Evolutionary conservation across 2,888 invertebrate species (phyloP).

Genomic region (Eustalomyia histrio): DNA sequence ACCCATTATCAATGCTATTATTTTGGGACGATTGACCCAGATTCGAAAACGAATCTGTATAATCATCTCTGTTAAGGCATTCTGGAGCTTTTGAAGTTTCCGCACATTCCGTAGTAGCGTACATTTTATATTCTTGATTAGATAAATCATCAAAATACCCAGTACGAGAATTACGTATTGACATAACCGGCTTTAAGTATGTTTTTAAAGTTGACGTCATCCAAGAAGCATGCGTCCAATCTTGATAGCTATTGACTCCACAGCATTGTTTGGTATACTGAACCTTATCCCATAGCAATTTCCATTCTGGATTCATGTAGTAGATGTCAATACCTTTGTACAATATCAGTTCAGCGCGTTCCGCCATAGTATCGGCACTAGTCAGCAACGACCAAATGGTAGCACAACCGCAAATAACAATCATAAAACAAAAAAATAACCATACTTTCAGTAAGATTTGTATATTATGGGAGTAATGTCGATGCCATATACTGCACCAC

Average conservation of each 20-base stretch:
- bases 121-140: neutral
- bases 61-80: neutral
- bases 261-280: conserved; percentile 76
- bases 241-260: conserved; percentile 75
- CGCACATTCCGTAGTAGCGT: conserved; percentile 10
- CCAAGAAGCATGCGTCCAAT: conserved; percentile 77
- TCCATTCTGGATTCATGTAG: conserved; percentile 76
- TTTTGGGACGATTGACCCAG: too few relatives aligned
- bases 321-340: conserved; percentile 76
- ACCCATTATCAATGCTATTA: neutral
- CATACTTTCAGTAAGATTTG: conserved; percentile 70
- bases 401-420: conserved; percentile 71
- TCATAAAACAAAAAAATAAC: conserved; percentile 72
- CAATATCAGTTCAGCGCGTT: conserved; percentile 70
- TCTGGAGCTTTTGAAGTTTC: neutral
- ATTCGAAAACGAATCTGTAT: neutral
- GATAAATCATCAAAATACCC: neutral
- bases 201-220: conserved; percentile 64
- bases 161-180: neutral
- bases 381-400: conserved; percentile 71
- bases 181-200: neutral
- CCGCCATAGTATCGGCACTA: conserved; percentile 68
- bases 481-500: conserved; percentile 73
- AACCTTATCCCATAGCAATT: conserved; percentile 76
- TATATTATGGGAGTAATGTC: conserved; percentile 72